Percentiles rank a stretch among this genome's conserved stretches.
These are phyloP conservation scores for Tenualosa thibaudeaui DNA, from an alignment of 2,797 vertebrate genomes.

Conservation along the genomic window DNA sequence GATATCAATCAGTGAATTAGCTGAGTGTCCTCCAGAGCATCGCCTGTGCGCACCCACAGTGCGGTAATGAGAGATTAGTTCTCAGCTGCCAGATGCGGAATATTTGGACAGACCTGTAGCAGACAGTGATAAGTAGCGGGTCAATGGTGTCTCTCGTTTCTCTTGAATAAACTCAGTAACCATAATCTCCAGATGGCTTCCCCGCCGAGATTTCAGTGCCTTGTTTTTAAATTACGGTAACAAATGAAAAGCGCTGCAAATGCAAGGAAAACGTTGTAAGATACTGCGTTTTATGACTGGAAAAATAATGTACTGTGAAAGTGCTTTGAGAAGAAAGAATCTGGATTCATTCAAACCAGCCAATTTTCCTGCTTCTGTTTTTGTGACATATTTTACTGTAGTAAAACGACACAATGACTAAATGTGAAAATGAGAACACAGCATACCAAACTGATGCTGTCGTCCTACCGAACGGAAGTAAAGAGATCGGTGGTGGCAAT, in stretches of 20 bases:
- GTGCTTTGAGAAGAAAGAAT: slow-evolving; percentile 3
- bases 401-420: neutral
- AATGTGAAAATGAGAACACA: neutral
- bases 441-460: neutral
- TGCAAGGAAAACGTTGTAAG: slow-evolving; percentile 9
- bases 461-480: neutral
- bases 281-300: neutral
- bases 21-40: slow-evolving; percentile 10
- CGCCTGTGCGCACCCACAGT: neutral
- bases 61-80: slow-evolving; percentile 19
- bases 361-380: slow-evolving; percentile 1
- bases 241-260: slow-evolving; percentile 8
- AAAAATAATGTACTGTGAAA: slow-evolving; percentile 20
- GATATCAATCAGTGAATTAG: neutral
- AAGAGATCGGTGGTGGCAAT: neutral
- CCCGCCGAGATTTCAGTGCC: neutral
- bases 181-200: slow-evolving; percentile 29
- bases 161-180: slow-evolving; percentile 10
- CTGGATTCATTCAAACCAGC: slow-evolving; percentile 15
- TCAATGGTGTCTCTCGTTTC: slow-evolving; percentile 18
- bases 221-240: slow-evolving; percentile 22
- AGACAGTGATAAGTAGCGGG: slow-evolving; percentile 23
- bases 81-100: slow-evolving; percentile 2
- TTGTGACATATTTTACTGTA: neutral
- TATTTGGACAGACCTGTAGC: slow-evolving; percentile 18